Base-by-base conservation (phyloP, 2,113 vertebrate genomes). In the Aspidoscelis tigris region DNA sequence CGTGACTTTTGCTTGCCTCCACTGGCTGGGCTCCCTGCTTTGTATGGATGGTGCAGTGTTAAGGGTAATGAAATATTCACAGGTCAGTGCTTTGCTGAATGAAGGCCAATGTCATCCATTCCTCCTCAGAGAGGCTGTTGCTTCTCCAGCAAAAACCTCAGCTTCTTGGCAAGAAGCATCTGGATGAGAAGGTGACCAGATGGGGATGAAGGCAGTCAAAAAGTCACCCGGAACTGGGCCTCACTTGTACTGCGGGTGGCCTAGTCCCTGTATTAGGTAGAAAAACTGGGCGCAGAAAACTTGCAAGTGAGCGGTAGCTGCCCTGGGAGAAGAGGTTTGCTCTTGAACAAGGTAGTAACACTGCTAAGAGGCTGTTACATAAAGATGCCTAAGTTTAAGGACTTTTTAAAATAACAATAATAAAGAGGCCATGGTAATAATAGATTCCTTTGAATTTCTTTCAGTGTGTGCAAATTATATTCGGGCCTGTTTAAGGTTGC, bases 101-200 rank as follows among this genome's bases (percentile, higher is more conserved):
- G 97, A 97, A 97, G 97, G 97, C 95, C 96, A 97, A 97, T 97
- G 97, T 97, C 97, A 97, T 98, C 98, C 97, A 95, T 98, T 97
- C 97, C 97, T 98, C 98, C 96, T 96, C 97, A 97, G 97, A 96
- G 96, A 97, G 97, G 97, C 96, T 97, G 98, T 98, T 97, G 97
- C 97, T 95, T 95, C 94, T 93, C 93, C 94, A 93, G 90, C 94
- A 77, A 78, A 87, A 61, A 95, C 93, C 96, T 93, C 92, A 95
- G 96, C 96, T 96, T 95, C 94, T 76, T 95, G 96, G 95, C 97
- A 96, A 96, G 96, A 95, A 94, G 96, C 97, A 97, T 98, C 97
- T 97, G 76, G 71, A 76, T 84, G 76, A 74, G 79, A 79, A 79
- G 55, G 76, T 80, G 47, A 89, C 91, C 12, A 65, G 92, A 86